Evolutionary conservation across 2,797 vertebrate species (phyloP), one percentile per base, ranked within the genome.

Genomic region (Hypotaenidia philippensis): DNA sequence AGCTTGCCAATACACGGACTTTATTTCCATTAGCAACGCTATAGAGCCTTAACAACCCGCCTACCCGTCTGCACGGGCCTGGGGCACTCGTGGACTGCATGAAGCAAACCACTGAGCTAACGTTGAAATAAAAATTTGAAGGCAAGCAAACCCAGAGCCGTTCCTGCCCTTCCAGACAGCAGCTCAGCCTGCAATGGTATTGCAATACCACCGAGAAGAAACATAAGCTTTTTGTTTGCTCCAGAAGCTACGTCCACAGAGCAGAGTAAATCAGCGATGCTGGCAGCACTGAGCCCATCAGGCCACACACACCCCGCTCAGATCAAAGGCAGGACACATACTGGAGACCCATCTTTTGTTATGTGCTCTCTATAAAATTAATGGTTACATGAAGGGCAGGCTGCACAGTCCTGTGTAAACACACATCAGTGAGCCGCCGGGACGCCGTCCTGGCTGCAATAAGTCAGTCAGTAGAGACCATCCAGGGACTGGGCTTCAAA

Each of bases 341-440:
- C 1, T 70, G 74, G 79, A 91, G 79, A 80, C 84, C 72, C 79
- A 44, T 91, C 75, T 94, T 94, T 92, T 49, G 27, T 79, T 94
- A 90, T 31, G 61, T 72, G 74, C 45, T 78, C 84, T 79, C 89
- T 86, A 90, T 94, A 94, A 96, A 96, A 97, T 95, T 91, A 96
- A 97, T 88, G 83, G 89, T 55, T 80, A 38, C 57, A 41, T 49
- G 65, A 83, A 91, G 83, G 71, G 57, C 18, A 38, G n/a, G 65
- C 77, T 93, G 59, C 74, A n/a, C 29, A 31, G 60, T 10, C 87
- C 78, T 96, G 68, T 95, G 61, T 95, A 96, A 96, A 94, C 87
- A 96, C 36, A 18, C 68, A 44, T 65, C 89, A 82, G 59, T 10
- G 75, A 84, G 60, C 81, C 40, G 82, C 80, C 52, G 59, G 74